phyloP scores from a whole-genome alignment of 2,888 invertebrate genomes.

The Formica aserva region DNA sequence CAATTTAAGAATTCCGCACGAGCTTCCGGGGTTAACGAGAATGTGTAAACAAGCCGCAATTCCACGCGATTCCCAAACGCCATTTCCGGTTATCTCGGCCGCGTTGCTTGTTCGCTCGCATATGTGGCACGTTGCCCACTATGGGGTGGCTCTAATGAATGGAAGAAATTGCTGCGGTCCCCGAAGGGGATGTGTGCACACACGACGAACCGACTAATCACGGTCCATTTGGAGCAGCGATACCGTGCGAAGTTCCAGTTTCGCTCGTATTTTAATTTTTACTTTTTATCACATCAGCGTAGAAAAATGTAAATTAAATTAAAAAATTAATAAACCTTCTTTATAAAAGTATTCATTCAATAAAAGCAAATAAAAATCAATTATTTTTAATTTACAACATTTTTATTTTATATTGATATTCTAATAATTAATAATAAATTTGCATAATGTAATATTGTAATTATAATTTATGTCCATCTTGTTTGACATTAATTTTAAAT shows the following conservation, averaged over 20 bases:
- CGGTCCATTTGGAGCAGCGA: conserved; percentile 5
- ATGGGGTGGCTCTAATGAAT: conserved; percentile 33
- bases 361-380: neutral
- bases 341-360: neutral
- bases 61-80: conserved; percentile 19
- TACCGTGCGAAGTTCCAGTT: neutral
- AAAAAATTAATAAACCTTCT: neutral
- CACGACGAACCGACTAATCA: conserved; percentile 43
- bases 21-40: conserved; percentile 37
- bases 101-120: conserved; percentile 7
- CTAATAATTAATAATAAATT: neutral
- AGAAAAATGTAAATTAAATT: neutral
- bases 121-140: conserved; percentile 42
- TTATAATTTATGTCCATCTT: neutral
- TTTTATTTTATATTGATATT: neutral
- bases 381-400: neutral
- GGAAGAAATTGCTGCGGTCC: conserved; percentile 42
- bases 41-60: conserved; percentile 48
- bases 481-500: neutral
- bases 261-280: neutral
- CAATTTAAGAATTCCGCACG: conserved; percentile 35
- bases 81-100: conserved; percentile 48
- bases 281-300: neutral
- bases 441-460: neutral
- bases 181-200: conserved; percentile 18